Percentiles rank a stretch among this genome's conserved stretches.
phyloP scores from a whole-genome alignment of 1,140 invertebrate genomes.

The Xylocopa sonorina region DNA sequence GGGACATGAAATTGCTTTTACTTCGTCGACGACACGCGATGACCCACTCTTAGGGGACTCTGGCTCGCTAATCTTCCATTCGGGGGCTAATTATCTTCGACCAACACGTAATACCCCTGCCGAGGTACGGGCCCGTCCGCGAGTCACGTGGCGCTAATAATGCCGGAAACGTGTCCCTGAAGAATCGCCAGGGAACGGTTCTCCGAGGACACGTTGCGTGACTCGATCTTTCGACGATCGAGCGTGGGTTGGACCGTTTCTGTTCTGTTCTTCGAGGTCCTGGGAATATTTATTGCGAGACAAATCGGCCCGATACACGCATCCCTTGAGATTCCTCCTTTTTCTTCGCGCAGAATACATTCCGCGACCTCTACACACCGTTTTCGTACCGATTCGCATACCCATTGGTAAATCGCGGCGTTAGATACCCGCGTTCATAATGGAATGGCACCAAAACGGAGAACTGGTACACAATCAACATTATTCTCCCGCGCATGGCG shows the following conservation, averaged over 20 bases:
- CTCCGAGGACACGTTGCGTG: conserved; percentile 31
- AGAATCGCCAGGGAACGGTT: conserved; percentile 31
- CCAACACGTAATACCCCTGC: conserved; percentile 12
- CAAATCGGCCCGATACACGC: too few relatives aligned
- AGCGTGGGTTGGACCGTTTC: neutral
- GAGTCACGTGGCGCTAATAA: conserved; percentile 41
- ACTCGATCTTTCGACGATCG: conserved; percentile 11
- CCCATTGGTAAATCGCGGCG: too few relatives aligned
- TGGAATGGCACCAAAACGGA: too few relatives aligned
- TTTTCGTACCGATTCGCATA: neutral
- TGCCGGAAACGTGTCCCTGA: conserved; percentile 34
- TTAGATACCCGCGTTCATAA: neutral
- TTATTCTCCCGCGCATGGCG: neutral
- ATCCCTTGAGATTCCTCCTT: too few relatives aligned
- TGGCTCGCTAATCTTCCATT: conserved; percentile 8
- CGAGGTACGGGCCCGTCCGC: neutral
- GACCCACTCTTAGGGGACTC: conserved; percentile 20
- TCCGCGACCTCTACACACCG: neutral
- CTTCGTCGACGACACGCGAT: conserved; percentile 34
- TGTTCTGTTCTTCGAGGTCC: neutral
- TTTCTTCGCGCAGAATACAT: too few relatives aligned
- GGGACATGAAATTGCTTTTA: conserved; percentile 43
- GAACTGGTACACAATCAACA: conserved; percentile 1
- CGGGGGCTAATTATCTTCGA: conserved; percentile 43
- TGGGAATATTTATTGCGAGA: neutral